Conservation (phyloP, 1,140 invertebrate species). For the Macrosteles quadrilineatus region DNA sequence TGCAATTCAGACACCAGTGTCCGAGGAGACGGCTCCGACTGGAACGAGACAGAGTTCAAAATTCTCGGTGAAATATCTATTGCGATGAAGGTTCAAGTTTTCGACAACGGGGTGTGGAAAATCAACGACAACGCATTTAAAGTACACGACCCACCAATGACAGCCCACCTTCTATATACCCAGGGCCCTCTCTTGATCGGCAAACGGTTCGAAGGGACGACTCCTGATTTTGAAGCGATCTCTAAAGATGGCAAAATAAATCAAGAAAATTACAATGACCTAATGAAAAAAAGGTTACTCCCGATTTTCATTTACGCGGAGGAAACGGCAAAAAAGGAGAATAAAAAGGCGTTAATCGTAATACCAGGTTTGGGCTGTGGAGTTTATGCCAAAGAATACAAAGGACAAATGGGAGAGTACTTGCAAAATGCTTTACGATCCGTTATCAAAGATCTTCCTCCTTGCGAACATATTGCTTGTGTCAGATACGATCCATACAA, state of each 20-base stretch:
- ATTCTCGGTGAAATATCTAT: conserved; percentile 6
- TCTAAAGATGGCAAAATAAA: neutral
- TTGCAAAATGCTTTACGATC: neutral
- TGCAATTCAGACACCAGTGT: neutral
- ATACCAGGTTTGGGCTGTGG: conserved; percentile 13
- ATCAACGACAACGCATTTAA: neutral
- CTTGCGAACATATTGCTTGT: neutral
- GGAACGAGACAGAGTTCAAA: neutral
- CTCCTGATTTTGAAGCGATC: neutral
- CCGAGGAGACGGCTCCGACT: neutral
- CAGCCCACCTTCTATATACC: neutral
- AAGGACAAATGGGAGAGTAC: conserved; percentile 10
- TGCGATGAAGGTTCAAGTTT: neutral
- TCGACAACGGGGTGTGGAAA: conserved; percentile 5
- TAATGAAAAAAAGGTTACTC: neutral
- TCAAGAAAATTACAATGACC: neutral
- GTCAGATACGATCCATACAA: neutral
- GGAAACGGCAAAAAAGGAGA: neutral
- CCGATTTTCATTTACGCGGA: neutral
- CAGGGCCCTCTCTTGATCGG: neutral
- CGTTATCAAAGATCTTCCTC: neutral
- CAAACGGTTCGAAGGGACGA: neutral
- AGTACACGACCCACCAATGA: neutral
- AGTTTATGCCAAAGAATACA: neutral
- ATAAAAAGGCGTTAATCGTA: neutral